Evolutionary conservation across 2,797 vertebrate species (phyloP), one percentile per base, ranked within the genome.

Genomic region (Oreortyx pictus): DNA sequence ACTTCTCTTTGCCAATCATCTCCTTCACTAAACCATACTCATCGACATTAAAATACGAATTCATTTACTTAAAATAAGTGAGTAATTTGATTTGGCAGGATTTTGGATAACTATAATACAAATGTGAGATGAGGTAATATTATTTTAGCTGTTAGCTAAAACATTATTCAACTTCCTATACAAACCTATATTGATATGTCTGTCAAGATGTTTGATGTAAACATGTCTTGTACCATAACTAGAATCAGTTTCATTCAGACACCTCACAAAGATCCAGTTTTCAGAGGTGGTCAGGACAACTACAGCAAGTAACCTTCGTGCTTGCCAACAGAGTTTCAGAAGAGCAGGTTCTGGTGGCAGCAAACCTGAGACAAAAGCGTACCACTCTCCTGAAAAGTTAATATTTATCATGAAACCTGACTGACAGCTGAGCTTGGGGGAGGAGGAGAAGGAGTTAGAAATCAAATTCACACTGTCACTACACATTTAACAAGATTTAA

Each of bases 1-100:
- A 52, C 75, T 75, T 82, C 73, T 83, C 47, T 23, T 56, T 85
- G 78, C 46, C 78, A 93, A 44, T 72, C 6, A 2, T 31, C 61
- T 66, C 31, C 29, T 84, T 80, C 66, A 90, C 64, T n/a, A 72
- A 78, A 87, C 57, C 59, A 89, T 22, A 39, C 31, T 72, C 41
- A 77, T 29, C 66, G 80, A 72, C 7, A 39, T 18, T 74, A 82
- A 82, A 57, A 76, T 31, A 23, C 29, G 33, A 25, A 82, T 82
- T 70, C n/a, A 43, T 74, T 92, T 86, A 39, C 72, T 79, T 79
- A 61, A 83, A 92, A 92, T 68, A 80, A 85, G 83, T 46, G 14
- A 68, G 13, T 19, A 74, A 82, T 49, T 80, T 6, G 47, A 65
- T 75, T 61, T 67, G 62, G 61, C 79, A 80, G 33, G 16, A 68